phyloP scores from a whole-genome alignment of 2,113 vertebrate species.

The Bubo scandiacus region DNA sequence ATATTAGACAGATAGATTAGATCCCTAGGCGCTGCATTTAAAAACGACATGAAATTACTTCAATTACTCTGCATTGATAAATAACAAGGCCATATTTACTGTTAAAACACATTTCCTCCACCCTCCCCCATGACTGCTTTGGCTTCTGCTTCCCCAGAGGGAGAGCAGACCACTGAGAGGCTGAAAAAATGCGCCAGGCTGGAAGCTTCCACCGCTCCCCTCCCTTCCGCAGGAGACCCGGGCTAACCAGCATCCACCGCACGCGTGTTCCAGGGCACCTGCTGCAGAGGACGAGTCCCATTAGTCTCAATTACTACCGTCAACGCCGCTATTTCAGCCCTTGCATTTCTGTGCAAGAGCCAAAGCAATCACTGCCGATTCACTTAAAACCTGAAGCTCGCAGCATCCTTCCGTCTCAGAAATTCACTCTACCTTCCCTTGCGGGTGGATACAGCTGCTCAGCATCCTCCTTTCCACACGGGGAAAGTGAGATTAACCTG shows the following conservation, averaged over 20 bases:
- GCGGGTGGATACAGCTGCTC: slow-evolving; percentile 24
- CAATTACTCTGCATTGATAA: slow-evolving; percentile 71
- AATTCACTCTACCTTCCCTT: background rate
- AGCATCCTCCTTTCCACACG: background rate
- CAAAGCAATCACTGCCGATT: background rate
- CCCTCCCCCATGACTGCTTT: background rate
- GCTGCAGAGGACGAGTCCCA: background rate
- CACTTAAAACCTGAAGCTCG: background rate
- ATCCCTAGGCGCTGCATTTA: slow-evolving; percentile 64
- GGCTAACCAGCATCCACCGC: background rate
- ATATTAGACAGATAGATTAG: slow-evolving; percentile 74
- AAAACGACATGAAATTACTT: slow-evolving; percentile 70
- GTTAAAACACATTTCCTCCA: background rate
- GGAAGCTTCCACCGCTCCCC: background rate
- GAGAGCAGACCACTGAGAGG: background rate
- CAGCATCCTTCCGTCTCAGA: background rate
- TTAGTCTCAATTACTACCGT: background rate
- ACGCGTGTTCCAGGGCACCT: background rate
- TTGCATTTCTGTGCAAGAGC: background rate
- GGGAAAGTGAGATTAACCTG: slow-evolving; percentile 1
- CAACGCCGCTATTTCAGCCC: background rate
- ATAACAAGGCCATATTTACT: slow-evolving; percentile 58
- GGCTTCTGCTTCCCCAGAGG: slow-evolving; percentile 2
- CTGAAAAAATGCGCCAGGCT: background rate
- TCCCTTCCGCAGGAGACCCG: background rate